Conservation (phyloP, 1,140 invertebrate species). For the Himalopsyche phryganea region DNA sequence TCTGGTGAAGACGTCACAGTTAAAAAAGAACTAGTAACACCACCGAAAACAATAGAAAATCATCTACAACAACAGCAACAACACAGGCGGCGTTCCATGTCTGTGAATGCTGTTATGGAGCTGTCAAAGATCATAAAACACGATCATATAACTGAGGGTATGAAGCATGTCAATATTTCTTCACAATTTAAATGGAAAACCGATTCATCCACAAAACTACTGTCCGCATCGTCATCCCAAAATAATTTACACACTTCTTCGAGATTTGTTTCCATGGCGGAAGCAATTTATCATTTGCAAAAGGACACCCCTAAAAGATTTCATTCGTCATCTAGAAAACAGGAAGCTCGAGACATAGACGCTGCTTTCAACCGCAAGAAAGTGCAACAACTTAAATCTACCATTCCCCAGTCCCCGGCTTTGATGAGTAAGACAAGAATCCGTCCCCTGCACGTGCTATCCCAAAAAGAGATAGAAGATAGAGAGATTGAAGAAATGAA, state of each 20-base stretch:
- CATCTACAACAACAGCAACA: neutral
- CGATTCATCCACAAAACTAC: constrained; percentile 1
- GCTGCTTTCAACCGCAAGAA: constrained; percentile 30
- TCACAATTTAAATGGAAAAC: no score
- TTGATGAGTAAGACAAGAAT: constrained; percentile 40
- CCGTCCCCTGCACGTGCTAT: constrained; percentile 34
- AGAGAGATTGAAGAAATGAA: constrained; percentile 39
- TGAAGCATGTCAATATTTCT: no score
- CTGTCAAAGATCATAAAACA: neutral
- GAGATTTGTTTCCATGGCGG: constrained; percentile 45
- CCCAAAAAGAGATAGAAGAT: constrained; percentile 39
- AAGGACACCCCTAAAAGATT: constrained; percentile 46
- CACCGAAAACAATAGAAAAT: neutral
- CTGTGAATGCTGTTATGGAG: constrained; percentile 22
- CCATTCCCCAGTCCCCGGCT: constrained; percentile 43
- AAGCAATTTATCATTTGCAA: constrained; percentile 46
- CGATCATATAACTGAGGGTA: no score
- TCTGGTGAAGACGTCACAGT: neutral
- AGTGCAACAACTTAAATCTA: constrained; percentile 36
- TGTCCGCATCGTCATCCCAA: constrained; percentile 11
- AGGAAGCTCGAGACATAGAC: constrained; percentile 28
- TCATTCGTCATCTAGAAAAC: constrained; percentile 35
- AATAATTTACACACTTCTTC: constrained; percentile 8
- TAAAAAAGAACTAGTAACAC: constrained; percentile 23
- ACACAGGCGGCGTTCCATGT: constrained; percentile 23